phyloP scores from a whole-genome alignment of 1,140 invertebrate genomes.

The Scaptomyza graminum region DNA sequence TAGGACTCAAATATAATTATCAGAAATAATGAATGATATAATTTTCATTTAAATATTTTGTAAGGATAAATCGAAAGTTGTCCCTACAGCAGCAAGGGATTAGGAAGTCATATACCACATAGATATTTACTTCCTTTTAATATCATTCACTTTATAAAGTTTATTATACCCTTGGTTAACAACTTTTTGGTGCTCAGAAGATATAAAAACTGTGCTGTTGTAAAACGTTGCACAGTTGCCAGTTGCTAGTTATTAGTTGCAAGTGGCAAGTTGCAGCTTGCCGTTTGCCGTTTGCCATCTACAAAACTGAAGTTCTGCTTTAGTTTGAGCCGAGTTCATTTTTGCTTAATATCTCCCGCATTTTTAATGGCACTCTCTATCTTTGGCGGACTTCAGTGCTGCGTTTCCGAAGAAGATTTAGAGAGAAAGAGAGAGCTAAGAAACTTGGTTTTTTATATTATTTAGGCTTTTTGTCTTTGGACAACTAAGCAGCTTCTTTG shows the following conservation, averaged over 20 bases:
- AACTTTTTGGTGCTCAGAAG: neutral
- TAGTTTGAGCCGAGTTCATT: slow-evolving; percentile 63
- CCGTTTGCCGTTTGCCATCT: slow-evolving; percentile 22
- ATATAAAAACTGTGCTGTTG: neutral
- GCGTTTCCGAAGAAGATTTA: slow-evolving; percentile 14
- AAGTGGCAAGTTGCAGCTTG: slow-evolving; percentile 19
- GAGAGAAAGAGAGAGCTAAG: neutral
- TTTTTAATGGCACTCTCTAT: slow-evolving; percentile 69
- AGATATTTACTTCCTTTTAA: neutral
- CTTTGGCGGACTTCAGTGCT: slow-evolving; percentile 26
- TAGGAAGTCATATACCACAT: neutral
- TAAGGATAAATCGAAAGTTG: neutral
- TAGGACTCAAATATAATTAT: too few relatives aligned
- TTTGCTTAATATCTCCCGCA: slow-evolving; percentile 72
- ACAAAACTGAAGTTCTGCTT: slow-evolving; percentile 30
- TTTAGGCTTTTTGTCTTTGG: slow-evolving; percentile 25
- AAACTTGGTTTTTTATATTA: slow-evolving; percentile 1
- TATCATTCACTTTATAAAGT: neutral
- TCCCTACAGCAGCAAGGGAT: neutral
- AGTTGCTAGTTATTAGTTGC: slow-evolving; percentile 7
- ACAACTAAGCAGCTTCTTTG: slow-evolving; percentile 15
- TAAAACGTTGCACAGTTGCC: slow-evolving; percentile 43
- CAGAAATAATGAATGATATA: too few relatives aligned
- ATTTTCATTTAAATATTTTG: too few relatives aligned
- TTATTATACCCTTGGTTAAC: neutral